A percentile compares a stretch with the other conserved stretches of the same genome.
Conservation (phyloP, 2,888 invertebrate genomes). For the Biston stratarius region DNA sequence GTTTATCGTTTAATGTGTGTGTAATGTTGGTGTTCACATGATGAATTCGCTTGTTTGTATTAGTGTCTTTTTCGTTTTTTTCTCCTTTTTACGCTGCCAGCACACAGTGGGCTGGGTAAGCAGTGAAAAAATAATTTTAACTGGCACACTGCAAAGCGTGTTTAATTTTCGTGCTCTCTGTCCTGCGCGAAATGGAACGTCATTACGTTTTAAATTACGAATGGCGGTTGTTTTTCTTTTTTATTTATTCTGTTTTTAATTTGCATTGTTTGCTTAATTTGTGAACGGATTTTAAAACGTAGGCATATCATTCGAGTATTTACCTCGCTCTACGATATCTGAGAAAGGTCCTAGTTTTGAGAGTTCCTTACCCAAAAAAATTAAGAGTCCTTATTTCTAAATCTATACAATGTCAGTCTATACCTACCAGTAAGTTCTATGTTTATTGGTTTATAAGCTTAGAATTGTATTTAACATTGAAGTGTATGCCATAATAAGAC, state of each 20-base stretch:
- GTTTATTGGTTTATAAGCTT: no score
- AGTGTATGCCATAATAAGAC: no score
- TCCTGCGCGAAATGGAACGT: slow-evolving; percentile 83
- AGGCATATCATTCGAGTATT: slow-evolving; percentile 38
- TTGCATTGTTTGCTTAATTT: slow-evolving; percentile 74
- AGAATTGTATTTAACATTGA: no score
- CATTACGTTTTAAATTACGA: slow-evolving; percentile 85
- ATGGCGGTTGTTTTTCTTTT: slow-evolving; percentile 72
- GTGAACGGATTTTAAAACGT: slow-evolving; percentile 52
- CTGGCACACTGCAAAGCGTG: slow-evolving; percentile 82
- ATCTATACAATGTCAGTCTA: no score
- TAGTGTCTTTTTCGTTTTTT: slow-evolving; percentile 80
- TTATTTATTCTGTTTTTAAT: slow-evolving; percentile 77
- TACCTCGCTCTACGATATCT: slow-evolving; percentile 26
- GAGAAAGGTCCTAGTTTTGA: not conserved
- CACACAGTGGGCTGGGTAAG: slow-evolving; percentile 73
- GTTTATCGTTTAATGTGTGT: slow-evolving; percentile 62
- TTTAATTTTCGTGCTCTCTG: slow-evolving; percentile 85
- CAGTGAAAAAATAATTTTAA: slow-evolving; percentile 85
- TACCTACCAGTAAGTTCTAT: no score
- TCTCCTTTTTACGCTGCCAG: slow-evolving; percentile 54
- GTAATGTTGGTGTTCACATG: slow-evolving; percentile 77
- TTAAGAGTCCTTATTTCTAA: not conserved
- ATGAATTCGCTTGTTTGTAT: slow-evolving; percentile 82
- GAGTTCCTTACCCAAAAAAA: not conserved